Conservation (phyloP, 2,797 vertebrate species). For the Amblyraja radiata region DNA sequence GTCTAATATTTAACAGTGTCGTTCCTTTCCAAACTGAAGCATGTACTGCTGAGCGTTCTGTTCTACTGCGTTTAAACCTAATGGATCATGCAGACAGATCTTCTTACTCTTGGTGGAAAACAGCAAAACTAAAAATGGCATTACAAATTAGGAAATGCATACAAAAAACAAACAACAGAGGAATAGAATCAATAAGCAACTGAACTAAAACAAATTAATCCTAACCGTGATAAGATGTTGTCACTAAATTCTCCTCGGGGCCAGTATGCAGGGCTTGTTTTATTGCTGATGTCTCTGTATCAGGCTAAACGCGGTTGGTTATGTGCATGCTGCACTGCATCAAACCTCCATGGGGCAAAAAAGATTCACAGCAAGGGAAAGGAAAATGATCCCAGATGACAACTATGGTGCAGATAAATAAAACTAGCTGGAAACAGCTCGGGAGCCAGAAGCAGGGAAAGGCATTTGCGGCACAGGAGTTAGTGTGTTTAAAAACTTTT, state of each 20-base stretch:
- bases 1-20: background rate
- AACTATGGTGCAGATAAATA: constrained; percentile 21
- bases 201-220: constrained; percentile 26
- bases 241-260: background rate
- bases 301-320: background rate
- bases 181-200: background rate
- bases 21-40: background rate
- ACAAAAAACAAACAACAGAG: constrained; percentile 4
- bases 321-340: background rate
- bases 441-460: background rate
- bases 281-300: background rate
- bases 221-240: background rate
- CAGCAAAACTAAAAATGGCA: background rate
- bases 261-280: background rate
- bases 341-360: constrained; percentile 15
- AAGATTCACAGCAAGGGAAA: background rate
- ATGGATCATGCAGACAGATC: background rate
- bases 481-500: background rate
- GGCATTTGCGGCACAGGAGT: background rate
- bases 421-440: background rate
- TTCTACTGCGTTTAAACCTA: background rate
- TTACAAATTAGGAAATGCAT: background rate
- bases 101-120: background rate
- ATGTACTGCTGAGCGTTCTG: background rate
- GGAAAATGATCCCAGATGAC: constrained; percentile 27